Evolutionary conservation across 1,140 invertebrate genomes (phyloP).

Genomic region (Drosophila kikkawai): DNA sequence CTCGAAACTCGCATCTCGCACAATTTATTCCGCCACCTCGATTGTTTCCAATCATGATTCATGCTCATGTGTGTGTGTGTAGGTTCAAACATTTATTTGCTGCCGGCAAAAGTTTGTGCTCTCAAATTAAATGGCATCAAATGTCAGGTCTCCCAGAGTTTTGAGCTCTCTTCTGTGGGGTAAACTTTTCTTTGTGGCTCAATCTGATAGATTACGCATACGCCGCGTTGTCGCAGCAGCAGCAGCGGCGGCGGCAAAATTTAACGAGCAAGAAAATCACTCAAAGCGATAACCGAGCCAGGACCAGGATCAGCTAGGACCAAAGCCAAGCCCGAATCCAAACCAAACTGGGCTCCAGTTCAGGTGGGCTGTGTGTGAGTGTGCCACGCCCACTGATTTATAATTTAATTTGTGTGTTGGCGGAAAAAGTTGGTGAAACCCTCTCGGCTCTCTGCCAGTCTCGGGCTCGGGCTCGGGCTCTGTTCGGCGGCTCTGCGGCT

Average conservation of each 20-base stretch:
- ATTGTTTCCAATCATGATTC: slow-evolving; percentile 26
- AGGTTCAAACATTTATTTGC: slow-evolving; percentile 22
- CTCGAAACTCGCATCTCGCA: neutral
- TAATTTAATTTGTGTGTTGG: slow-evolving; percentile 77
- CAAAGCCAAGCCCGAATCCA: slow-evolving; percentile 14
- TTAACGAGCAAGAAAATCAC: slow-evolving; percentile 80
- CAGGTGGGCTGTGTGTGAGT: slow-evolving; percentile 1
- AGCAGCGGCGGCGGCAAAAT: slow-evolving; percentile 45
- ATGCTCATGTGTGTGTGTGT: neutral
- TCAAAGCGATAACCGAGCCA: slow-evolving; percentile 40
- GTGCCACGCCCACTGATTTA: slow-evolving; percentile 60
- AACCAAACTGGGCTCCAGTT: slow-evolving; percentile 5
- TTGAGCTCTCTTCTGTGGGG: neutral
- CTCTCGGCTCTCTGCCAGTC: slow-evolving; percentile 12
- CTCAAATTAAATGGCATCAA: slow-evolving; percentile 48
- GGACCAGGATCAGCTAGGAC: slow-evolving; percentile 33
- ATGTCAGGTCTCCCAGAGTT: slow-evolving; percentile 27
- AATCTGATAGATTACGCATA: slow-evolving; percentile 79
- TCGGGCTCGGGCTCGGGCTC: neutral
- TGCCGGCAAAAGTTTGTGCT: slow-evolving; percentile 28
- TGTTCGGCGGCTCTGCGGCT: slow-evolving; percentile 22
- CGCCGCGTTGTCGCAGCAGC: slow-evolving; percentile 61
- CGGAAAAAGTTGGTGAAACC: slow-evolving; percentile 48
- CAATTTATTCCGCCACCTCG: slow-evolving; percentile 25
- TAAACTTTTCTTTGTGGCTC: slow-evolving; percentile 57